Evolutionary conservation across 2,113 vertebrate genomes (phyloP).

Genomic region (Butorides virescens): DNA sequence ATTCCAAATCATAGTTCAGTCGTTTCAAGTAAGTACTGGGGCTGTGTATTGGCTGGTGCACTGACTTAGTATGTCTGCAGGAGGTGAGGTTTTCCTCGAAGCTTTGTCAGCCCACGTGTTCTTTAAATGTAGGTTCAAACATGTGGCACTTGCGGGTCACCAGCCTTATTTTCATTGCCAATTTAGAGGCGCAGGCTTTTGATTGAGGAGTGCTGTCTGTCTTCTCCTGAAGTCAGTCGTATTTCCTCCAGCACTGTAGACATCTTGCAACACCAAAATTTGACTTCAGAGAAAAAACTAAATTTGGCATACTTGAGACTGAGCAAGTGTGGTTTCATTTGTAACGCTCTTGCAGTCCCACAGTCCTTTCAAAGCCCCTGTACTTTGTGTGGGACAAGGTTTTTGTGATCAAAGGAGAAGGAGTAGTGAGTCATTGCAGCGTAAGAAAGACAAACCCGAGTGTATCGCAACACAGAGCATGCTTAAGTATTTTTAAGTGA

Average conservation of each 20-base stretch:
- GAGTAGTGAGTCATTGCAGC: not conserved
- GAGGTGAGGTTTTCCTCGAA: not conserved
- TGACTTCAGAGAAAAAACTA: not conserved
- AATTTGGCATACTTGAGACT: not conserved
- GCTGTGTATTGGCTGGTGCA: not conserved
- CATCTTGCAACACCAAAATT: not conserved
- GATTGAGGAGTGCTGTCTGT: not conserved
- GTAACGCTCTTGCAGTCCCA: not conserved
- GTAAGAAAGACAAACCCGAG: not conserved
- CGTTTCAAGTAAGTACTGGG: not conserved
- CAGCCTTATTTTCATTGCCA: not conserved
- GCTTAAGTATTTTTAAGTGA: not conserved
- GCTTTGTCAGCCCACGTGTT: accelerated
- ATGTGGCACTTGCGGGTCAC: not conserved
- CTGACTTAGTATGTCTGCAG: not conserved
- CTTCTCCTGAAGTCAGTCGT: not conserved
- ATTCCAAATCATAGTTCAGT: not conserved
- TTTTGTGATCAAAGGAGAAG: not conserved
- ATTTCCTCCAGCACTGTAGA: not conserved
- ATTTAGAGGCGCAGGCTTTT: accelerated
- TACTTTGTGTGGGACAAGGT: not conserved
- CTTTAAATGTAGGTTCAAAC: not conserved
- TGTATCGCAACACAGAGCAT: not conserved
- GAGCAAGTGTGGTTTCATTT: not conserved
- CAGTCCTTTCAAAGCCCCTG: not conserved